Base-by-base conservation (phyloP, 2,888 invertebrate genomes). In the Lepidocyrtinus sp. region DNA sequence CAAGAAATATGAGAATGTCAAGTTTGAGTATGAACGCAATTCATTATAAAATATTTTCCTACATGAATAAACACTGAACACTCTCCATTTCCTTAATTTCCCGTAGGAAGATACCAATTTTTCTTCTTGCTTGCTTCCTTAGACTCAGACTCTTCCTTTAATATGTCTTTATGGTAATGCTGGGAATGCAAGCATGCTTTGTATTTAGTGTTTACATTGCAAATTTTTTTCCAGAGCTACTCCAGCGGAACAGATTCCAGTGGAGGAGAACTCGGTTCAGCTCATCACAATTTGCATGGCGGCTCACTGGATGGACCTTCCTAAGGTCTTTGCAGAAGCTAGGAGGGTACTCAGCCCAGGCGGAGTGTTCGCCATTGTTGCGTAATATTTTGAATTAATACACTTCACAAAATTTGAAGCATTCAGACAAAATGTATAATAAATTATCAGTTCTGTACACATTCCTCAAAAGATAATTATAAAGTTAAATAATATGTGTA, bases 241-340 rank as follows among this genome's bases (percentile, higher is more conserved):
- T n/a, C 80, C 87, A 1, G 90, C 89, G 0, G 90, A 90, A 82
- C 83, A 86, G 12, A 84, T 90, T 64, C 86, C 88, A 15, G 87
- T 88, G 68, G 78, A 80, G n/a, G 85, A 87, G 62, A 74, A 81
- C 3, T 87, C 87, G 2, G 87, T 87, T 0, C 89, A 90, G 61
- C 85, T 90, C 50, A 86, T 90, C 1, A 90, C 89, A 1, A 87
- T 88, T 0, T 88, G 89, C 1, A 89, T 89, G 70, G 89, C 89
- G 7, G 86, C 89, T 64, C 90, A 90, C 83, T 90, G 90, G 90
- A 88, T 90, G 82, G 88, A 90, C 75, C 67, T 88, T 45, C 87
- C 87, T 1, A 86, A 74, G 76, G 90, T 90, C 80, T 90, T 88
- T 83, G 67, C 84, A 1, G 90, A 90, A 86, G 89, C 87, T 0